phyloP scores from a whole-genome alignment of 2,113 vertebrate genomes.

The Danio rerio region DNA sequence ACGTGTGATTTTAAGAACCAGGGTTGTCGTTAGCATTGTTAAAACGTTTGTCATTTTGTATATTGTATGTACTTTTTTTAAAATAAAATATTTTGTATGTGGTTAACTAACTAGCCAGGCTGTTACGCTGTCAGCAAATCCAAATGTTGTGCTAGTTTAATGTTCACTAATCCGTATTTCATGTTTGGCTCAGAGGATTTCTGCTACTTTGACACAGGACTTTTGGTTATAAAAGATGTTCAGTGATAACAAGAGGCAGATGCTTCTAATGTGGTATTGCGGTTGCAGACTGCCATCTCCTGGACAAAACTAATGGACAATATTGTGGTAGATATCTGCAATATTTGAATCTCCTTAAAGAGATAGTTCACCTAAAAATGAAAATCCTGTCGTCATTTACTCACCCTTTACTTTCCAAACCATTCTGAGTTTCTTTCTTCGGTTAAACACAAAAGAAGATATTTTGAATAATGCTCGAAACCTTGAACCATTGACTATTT shows the following conservation, averaged over 20 bases:
- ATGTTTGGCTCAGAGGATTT: neutral
- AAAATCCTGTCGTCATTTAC: no score
- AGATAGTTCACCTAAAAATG: no score
- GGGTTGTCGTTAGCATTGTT: neutral
- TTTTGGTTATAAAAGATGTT: neutral
- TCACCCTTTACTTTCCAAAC: no score
- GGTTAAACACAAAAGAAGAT: no score
- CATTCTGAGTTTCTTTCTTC: no score
- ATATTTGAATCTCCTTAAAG: neutral
- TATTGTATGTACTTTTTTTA: neutral
- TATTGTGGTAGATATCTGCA: neutral
- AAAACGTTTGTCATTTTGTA: neutral
- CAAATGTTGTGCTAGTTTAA: neutral
- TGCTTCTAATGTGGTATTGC: neutral
- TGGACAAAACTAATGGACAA: neutral
- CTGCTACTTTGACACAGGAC: neutral
- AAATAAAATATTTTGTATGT: slow-evolving; percentile 8
- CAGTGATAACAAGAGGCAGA: neutral
- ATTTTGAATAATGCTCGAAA: no score
- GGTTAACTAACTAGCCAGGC: neutral
- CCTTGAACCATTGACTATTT: no score
- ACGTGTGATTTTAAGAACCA: neutral
- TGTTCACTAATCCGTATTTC: neutral
- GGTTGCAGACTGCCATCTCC: slow-evolving; percentile 11
- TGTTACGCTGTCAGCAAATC: neutral